phyloP scores from a whole-genome alignment of 1,140 invertebrate species.

The Conopomorpha cramerella region DNA sequence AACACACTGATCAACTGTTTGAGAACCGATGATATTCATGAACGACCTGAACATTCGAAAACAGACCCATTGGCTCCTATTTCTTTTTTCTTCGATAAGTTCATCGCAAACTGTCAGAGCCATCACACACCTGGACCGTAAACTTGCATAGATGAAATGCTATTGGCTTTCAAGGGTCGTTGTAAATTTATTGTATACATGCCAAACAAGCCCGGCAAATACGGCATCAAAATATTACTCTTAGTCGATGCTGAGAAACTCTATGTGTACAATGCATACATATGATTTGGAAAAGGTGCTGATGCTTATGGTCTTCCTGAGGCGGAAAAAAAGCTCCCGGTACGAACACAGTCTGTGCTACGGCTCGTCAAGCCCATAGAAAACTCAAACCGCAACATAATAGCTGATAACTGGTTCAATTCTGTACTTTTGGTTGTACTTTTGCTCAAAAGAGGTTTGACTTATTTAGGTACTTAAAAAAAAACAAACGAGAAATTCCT shows the following conservation, averaged over 20 bases:
- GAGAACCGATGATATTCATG: background rate
- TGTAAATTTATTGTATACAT: constrained; percentile 42
- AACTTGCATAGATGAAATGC: constrained; percentile 34
- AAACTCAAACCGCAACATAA: no score
- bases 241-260: constrained; percentile 9
- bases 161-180: constrained; percentile 24
- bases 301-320: no score
- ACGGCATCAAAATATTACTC: constrained; percentile 32
- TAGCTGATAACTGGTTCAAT: no score
- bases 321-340: no score
- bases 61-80: constrained; percentile 1
- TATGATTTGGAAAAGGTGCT: no score
- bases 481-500: no score
- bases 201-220: constrained; percentile 46
- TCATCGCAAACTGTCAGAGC: background rate
- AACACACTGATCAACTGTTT: constrained; percentile 4
- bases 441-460: no score
- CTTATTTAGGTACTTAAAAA: no score
- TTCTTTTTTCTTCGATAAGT: constrained; percentile 3
- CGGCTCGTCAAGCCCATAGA: no score
- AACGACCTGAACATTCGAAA: constrained; percentile 3
- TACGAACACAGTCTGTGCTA: no score
- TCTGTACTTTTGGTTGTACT: no score
- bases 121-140: constrained; percentile 3
- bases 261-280: no score